Conservation (phyloP, 2,888 invertebrate genomes). For the Spialia ferax region DNA sequence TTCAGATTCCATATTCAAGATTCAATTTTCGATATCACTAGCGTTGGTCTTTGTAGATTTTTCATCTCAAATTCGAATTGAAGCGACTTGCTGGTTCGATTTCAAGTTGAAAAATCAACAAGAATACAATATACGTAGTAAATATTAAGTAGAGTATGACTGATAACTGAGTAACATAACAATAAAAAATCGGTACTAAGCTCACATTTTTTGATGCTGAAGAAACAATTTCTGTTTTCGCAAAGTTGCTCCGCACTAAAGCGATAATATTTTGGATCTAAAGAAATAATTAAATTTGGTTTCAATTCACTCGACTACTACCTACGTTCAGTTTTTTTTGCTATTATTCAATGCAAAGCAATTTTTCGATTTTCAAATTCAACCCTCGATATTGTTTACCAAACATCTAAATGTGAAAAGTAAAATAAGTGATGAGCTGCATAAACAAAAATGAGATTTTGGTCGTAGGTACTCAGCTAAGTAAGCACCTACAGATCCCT, state of each 20-base stretch:
- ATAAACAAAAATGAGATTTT: background rate
- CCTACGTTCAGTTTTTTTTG: no score
- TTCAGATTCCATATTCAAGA: background rate
- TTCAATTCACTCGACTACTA: no score
- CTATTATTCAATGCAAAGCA: no score
- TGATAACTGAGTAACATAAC: no score
- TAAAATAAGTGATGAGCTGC: background rate
- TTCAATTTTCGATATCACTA: conserved; percentile 10
- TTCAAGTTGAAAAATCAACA: background rate
- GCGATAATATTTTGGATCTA: no score
- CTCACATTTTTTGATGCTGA: no score
- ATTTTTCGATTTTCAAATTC: background rate
- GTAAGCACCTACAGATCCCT: background rate
- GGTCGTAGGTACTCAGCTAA: background rate
- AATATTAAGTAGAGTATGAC: no score
- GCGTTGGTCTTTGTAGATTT: conserved; percentile 8
- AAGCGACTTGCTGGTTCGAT: background rate
- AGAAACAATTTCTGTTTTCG: no score
- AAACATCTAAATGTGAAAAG: background rate
- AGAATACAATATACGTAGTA: no score
- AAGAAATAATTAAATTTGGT: no score
- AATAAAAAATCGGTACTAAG: no score
- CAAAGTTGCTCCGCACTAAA: no score
- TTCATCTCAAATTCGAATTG: background rate
- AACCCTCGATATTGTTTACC: background rate